Evolutionary conservation across 37 sponge, comb jelly and placozoan genomes (phyloP), one percentile per base, ranked within the genome.

Genomic region (Halichondria panicea): DNA sequence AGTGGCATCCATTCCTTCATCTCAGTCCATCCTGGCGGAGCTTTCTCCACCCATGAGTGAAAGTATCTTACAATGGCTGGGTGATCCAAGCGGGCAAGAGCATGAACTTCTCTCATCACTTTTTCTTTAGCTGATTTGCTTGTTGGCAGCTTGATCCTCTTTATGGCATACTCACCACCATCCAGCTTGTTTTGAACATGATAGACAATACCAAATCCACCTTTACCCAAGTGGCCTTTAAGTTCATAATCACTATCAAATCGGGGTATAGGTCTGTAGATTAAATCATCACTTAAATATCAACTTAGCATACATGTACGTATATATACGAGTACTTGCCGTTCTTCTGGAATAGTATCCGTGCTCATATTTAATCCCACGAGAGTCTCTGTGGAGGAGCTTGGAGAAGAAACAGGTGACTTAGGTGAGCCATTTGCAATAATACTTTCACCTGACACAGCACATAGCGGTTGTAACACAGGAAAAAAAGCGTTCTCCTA

Each of bases 181-280:
- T 93, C 91, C n/a, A 83, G 50, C 56, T 68, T 81, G 61, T 96
- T 82, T 21, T 63, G 54, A 12, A 81, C 94, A 45, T 89, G 84
- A 54, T 89, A 93, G 45, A 96, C 97, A 6, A 88, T 81, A 11
- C 93, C 97, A 82, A 88, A 96, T 1, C 93, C 97, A 54, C 97
- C 97, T 38, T 69, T 74, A 6, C 97, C 97, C 43, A 96, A 74
- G 33, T 48, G 45, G 31, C 71, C 82, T 30, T 63, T 55, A n/a
- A 78, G 43, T 15, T 89, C 85, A 80, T 86, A 96, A 53, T 96
- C 94, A 40, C 43, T 77, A 4, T 71, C 87, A 80, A 86, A 71
- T 57, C 87, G 61, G n/a, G 55, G 13, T 27, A 70, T 13, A 6
- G 19, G 25, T 34, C 70, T 70, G 28, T n/a, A 59, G 55, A 54